A percentile compares a stretch with the other conserved stretches of the same genome.
phyloP scores from a whole-genome alignment of 2,797 vertebrate species.

The Rhodeus uyekii region DNA sequence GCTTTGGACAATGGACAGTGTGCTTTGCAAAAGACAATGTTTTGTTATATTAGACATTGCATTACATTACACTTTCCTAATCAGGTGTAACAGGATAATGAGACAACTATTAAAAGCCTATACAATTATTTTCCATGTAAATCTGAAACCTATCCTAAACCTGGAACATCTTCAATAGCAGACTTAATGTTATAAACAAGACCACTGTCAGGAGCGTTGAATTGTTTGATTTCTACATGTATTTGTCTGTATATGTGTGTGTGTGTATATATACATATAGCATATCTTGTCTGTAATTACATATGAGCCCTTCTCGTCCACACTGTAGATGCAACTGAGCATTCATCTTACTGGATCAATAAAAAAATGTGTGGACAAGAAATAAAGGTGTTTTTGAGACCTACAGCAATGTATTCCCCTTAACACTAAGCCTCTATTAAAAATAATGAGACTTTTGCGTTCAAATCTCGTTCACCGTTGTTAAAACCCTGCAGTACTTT shows the following conservation, averaged over 20 bases:
- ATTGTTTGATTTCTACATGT: not conserved
- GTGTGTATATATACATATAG: too few species aligned
- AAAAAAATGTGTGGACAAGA: not conserved
- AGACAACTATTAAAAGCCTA: not conserved
- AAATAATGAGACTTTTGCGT: conserved; percentile 51
- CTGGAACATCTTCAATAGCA: not conserved
- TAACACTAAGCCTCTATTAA: conserved; percentile 44
- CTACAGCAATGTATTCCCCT: conserved; percentile 6
- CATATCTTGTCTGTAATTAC: too few species aligned
- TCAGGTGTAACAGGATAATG: not conserved
- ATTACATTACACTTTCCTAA: too few species aligned
- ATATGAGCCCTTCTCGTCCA: not conserved
- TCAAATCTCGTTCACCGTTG: conserved; percentile 30
- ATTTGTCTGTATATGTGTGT: too few species aligned
- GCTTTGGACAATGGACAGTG: not conserved
- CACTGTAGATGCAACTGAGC: not conserved
- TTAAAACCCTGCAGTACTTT: conserved; percentile 16
- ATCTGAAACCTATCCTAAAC: not conserved
- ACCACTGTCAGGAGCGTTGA: not conserved
- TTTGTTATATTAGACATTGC: not conserved
- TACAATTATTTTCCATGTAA: not conserved
- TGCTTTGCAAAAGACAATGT: not conserved
- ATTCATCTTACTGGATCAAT: conserved; percentile 28
- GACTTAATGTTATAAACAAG: not conserved
- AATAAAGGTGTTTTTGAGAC: conserved; percentile 36